These are phyloP conservation scores for Orcinus orca DNA, from an alignment of 2,113 vertebrate genomes.

Conservation along the genomic window DNA sequence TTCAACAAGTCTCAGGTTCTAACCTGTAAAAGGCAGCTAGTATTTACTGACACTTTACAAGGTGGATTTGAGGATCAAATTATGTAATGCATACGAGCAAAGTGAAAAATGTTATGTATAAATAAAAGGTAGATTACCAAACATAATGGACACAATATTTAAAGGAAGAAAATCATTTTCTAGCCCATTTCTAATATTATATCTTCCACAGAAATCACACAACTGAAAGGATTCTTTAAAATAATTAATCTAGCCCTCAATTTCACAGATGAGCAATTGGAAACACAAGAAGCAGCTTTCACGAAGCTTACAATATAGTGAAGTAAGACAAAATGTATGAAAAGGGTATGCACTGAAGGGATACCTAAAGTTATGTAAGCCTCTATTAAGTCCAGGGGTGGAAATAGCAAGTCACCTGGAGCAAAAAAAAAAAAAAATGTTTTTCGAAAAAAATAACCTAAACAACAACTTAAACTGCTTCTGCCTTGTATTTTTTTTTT, in stretches of 20 bases:
- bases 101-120: neutral
- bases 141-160: neutral
- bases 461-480: neutral
- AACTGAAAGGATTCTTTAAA: neutral
- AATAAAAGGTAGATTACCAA: neutral
- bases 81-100: neutral
- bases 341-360: neutral
- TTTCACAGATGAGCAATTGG: neutral
- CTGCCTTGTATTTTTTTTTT: neutral
- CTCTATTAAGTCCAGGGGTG: neutral
- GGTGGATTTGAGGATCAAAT: neutral
- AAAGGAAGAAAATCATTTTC: neutral
- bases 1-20: neutral
- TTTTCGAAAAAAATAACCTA: neutral
- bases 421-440: neutral
- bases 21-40: neutral
- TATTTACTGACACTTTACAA: constrained; percentile 13
- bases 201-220: neutral
- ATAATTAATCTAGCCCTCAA: neutral
- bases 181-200: neutral
- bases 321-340: neutral
- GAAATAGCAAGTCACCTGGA: neutral
- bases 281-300: neutral
- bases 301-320: neutral
- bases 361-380: neutral